Evolutionary conservation across 92 coral and sea anemone species (phyloP).

Genomic region (Palythoa caribaeorum): DNA sequence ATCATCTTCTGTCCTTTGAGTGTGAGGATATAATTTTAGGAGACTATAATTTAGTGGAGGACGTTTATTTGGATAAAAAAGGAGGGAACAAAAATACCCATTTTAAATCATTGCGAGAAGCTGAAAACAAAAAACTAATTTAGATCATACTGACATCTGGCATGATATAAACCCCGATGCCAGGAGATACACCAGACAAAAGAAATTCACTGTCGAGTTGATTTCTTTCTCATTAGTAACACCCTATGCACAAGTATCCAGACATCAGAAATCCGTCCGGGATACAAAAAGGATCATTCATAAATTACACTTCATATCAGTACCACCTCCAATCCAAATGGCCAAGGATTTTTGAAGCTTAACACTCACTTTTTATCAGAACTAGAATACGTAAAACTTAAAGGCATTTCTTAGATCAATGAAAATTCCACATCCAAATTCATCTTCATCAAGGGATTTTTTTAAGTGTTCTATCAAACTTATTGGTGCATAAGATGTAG

Average conservation of each 20-base stretch:
- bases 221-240: background rate
- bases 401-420: conserved; percentile 23
- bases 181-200: no score
- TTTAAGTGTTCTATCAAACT: conserved; percentile 42
- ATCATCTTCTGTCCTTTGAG: no score
- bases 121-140: no score
- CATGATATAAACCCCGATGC: no score
- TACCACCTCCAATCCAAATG: background rate
- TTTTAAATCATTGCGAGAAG: no score
- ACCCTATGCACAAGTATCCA: background rate
- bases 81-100: no score
- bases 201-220: no score
- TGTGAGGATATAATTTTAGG: no score
- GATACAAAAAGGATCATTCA: background rate
- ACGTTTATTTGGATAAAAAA: no score
- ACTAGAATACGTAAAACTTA: background rate
- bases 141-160: no score
- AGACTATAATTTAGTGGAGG: no score
- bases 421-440: conserved; percentile 57
- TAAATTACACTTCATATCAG: no score
- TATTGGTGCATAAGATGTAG: conserved; percentile 48
- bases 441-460: conserved; percentile 49
- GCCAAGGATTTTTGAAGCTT: background rate
- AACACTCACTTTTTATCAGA: conserved; percentile 16
- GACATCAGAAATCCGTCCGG: background rate